Evolutionary conservation across 2,113 vertebrate species (phyloP).

Genomic region (Grammomys surdaster): DNA sequence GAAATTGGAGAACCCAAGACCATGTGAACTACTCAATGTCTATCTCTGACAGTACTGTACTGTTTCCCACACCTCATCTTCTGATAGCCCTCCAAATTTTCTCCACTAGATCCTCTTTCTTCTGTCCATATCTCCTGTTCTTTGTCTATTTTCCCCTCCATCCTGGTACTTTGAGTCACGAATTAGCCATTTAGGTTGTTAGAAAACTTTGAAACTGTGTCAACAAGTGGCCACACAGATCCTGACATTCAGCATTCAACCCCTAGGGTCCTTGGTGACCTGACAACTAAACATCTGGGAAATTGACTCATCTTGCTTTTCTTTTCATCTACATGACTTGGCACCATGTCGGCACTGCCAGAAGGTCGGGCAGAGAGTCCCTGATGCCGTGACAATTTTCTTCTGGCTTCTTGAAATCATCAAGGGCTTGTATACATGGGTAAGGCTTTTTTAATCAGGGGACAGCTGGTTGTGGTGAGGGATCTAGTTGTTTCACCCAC

Average conservation of each 20-base stretch:
- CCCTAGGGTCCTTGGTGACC: constrained; percentile 74
- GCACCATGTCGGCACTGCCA: constrained; percentile 68
- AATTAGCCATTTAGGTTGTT: constrained; percentile 16
- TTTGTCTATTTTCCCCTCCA: not conserved
- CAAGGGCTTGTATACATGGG: constrained; percentile 72
- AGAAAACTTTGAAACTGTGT: constrained; percentile 47
- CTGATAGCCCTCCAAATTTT: not conserved
- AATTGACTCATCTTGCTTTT: constrained; percentile 77
- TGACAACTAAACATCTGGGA: constrained; percentile 75
- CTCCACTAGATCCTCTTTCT: not conserved
- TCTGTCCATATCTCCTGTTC: not conserved
- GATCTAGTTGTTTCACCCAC: constrained; percentile 75
- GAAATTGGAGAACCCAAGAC: not conserved
- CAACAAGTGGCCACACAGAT: constrained; percentile 65
- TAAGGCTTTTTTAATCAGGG: constrained; percentile 78
- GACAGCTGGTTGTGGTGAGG: constrained; percentile 79
- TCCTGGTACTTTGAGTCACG: not conserved
- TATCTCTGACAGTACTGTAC: not conserved
- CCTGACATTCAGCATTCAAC: constrained; percentile 58
- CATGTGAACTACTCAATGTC: not conserved
- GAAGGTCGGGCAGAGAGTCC: constrained; percentile 60
- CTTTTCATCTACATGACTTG: constrained; percentile 78
- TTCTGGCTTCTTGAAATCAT: constrained; percentile 80
- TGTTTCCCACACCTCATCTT: not conserved
- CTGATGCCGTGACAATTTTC: constrained; percentile 73